Percentiles rank a stretch among this genome's conserved stretches.
Evolutionary conservation across 2,888 invertebrate genomes (phyloP).

Genomic region (Reticulitermes lucifugus): DNA sequence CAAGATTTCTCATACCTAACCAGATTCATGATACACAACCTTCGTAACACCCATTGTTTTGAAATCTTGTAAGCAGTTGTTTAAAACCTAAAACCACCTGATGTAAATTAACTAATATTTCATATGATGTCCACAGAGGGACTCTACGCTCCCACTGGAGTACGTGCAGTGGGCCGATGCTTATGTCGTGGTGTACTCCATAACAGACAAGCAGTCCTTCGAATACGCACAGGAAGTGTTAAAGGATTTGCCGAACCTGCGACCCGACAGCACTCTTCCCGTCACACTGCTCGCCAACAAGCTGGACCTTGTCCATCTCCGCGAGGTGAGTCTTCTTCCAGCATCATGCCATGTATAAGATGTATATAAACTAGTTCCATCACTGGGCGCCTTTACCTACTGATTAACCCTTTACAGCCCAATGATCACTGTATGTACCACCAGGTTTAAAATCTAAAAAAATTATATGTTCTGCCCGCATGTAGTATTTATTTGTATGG

Average conservation of each 20-base stretch:
- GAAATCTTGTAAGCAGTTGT: no score
- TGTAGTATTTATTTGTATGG: no score
- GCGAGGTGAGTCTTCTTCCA: constrained; percentile 70
- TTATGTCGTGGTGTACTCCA: constrained; percentile 81
- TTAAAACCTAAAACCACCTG: neutral
- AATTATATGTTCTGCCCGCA: no score
- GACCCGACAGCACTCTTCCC: constrained; percentile 67
- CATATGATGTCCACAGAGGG: constrained; percentile 56
- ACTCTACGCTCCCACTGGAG: constrained; percentile 66
- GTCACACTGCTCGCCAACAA: constrained; percentile 82
- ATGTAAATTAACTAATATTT: neutral
- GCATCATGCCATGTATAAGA: no score
- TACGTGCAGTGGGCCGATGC: constrained; percentile 84
- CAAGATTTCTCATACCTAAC: no score
- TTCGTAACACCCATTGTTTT: no score
- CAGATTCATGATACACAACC: no score
- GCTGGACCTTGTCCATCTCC: constrained; percentile 80
- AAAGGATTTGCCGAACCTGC: constrained; percentile 69
- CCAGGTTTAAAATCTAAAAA: no score
- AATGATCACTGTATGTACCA: no score
- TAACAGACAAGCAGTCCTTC: constrained; percentile 78
- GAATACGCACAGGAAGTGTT: constrained; percentile 75
- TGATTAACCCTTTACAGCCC: no score
- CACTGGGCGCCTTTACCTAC: no score
- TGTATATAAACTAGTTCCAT: no score